Evolutionary conservation across 2,113 vertebrate species (phyloP), one percentile per base, ranked within the genome.

Genomic region (Elephantulus edwardii): DNA sequence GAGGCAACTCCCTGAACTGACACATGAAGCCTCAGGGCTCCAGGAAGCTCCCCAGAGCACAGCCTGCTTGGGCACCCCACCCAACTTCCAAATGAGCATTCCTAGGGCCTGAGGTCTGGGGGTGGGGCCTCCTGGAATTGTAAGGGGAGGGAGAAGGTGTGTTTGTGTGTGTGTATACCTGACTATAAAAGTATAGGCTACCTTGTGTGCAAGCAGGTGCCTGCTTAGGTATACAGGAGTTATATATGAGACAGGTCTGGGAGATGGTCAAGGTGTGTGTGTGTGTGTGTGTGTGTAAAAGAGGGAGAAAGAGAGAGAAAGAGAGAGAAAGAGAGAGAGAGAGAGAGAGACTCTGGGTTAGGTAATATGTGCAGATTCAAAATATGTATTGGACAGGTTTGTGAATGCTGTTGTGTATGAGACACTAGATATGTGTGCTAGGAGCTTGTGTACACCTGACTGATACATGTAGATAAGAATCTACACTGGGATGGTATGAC

Each of bases 51-150:
- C 91, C 92, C 85, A 80, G 92, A 91, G 83, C 84, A 83, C 72
- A 71, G 96, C 89, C 94, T 95, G 92, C 93, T 24, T 86, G 33
- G 81, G 94, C 92, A 93, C 95, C 92, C 93, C 94, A 95, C 96
- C 95, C 94, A 95, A 0, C 94, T 93, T 95, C 93, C 91, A 93
- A 81, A 89, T 89, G 96, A 96, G 93, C 93, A 96, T 96, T 96
- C 96, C 95, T 96, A 90, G 95, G 87, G 81, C 89, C 93, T 96
- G 96, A 96, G 87, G 92, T 96, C 93, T 96, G 81, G 89, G 93
- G 93, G 95, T 82, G 92, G 89, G 89, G 93, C 92, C 93, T 94
- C 83, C 72, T 82, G 77, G 86, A 86, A 79, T 91, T 38, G 56
- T 38, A 62, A 83, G 92, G 86, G 92, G 60, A 79, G 92, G 88